Evolutionary conservation across 2,113 vertebrate genomes (phyloP), one percentile per base, ranked within the genome.

Genomic region (Bettongia penicillata): DNA sequence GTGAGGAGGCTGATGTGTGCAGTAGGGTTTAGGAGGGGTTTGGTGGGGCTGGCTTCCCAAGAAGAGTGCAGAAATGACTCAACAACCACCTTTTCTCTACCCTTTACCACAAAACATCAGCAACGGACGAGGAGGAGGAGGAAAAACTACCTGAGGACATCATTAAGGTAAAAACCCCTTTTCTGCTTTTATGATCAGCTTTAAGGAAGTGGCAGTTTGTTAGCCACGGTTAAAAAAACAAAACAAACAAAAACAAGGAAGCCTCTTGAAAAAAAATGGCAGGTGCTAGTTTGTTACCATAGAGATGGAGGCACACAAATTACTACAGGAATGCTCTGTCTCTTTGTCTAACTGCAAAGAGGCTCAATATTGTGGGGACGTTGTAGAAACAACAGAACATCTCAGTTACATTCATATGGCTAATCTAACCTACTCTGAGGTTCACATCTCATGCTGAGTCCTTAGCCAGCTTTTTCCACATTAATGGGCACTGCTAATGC

Each of bases 61-160:
- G 61, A 26, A 31, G 9, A 57, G 8, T 5, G 26, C 22, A 51
- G 68, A 50, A 53, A n/a, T 90, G 90, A 61, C 24, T 57, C 61
- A 43, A 24, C 89, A 48, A 57, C n/a, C n/a, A 11, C 91, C 52
- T 91, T 55, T 95, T 91, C 52, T 89, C 37, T 68, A 91, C 11
- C 3, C 25, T 37, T 50, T 28, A 25, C 95, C 37, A 22, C 68
- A 84, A 84, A 22, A 93, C 93, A 98, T 97, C 95, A 53, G 94
- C 98, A 24, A 98, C 98, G 31, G 98, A 98, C 1, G 98, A 98
- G 68, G 97, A 98, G 0, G 98, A 98, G n/a, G 98, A 98, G 91
- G 97, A 97, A 51, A 98, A 97, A 55, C 23, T 98, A 89, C 91
- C 97, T 5, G 98, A 98, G 22, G 97, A 98, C 91, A 95, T 98